Base-by-base conservation (phyloP, 2,797 vertebrate species). In the Vultur gryphus region DNA sequence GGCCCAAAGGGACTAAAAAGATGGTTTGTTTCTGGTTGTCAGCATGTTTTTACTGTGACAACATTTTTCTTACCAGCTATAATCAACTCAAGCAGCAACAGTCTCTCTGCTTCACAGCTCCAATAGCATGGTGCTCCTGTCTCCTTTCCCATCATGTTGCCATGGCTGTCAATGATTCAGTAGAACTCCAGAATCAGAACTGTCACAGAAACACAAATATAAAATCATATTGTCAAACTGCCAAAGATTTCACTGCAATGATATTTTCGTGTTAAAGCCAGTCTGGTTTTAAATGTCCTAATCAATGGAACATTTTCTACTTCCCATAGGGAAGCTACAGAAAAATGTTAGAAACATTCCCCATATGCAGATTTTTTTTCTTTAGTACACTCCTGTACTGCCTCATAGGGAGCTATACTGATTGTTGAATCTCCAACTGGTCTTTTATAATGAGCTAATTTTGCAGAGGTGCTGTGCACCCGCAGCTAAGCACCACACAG, bases 191-290 rank as follows among this genome's bases (percentile, higher is more conserved):
- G 75, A 90, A 94, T 90, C 94, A 95, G 70, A 94, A 77, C 78
- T 94, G 90, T 89, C 90, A 94, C 37, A 71, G 48, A 73, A 95
- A 67, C 28, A 61, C 48, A 93, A 93, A 91, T 71, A 90, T 73
- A 67, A 95, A 93, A 84, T 93, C 84, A 92, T 87, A 71, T 65
- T 93, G 84, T 93, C 95, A 95, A 75, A 65, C 78, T 89, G 88
- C 58, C 90, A 90, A 89, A 75, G 21, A 89, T 80, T 80, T 94
- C 64, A 82, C 29, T 65, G 64, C 13, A 21, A 55, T 69, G 48
- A 89, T 93, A 80, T 80, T 85, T 92, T 87, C 49, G 84, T 64
- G 51, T 61, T 83, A 86, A 83, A 90, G 13, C 43, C 44, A 67
- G 41, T 39, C 78, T 83, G 43, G 26, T 87, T 94, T 96, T 80